phyloP scores from a whole-genome alignment of 2,797 vertebrate species.

The Cetoscarus ocellatus region DNA sequence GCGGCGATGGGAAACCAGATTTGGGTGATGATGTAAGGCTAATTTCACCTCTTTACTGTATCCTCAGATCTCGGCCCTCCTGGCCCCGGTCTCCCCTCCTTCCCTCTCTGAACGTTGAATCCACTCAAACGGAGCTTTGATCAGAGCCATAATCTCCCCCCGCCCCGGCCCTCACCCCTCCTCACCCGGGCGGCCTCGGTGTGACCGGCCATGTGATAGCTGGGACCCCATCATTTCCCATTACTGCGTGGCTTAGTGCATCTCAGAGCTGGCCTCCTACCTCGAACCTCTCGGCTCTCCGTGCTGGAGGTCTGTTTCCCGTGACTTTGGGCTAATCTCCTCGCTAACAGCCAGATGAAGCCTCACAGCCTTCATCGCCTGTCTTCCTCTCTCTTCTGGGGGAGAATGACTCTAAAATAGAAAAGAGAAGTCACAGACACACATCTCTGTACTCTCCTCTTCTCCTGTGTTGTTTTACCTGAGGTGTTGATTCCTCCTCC shows the following conservation, averaged over 20 bases:
- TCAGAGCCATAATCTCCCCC: slow-evolving; percentile 71
- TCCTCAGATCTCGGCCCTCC: slow-evolving; percentile 38
- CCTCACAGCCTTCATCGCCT: slow-evolving; percentile 41
- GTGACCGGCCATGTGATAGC: slow-evolving; percentile 75
- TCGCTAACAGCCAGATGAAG: slow-evolving; percentile 49
- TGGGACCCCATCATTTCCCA: slow-evolving; percentile 70
- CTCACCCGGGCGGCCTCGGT: slow-evolving; percentile 45
- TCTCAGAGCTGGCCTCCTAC: slow-evolving; percentile 67
- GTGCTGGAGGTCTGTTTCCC: slow-evolving; percentile 76
- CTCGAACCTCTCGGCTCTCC: slow-evolving; percentile 54
- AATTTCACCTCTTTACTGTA: slow-evolving; percentile 13
- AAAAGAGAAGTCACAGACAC: slow-evolving; percentile 22
- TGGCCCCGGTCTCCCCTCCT: slow-evolving; percentile 18
- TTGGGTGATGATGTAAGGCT: neutral
- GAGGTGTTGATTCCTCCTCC: neutral
- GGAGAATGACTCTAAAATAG: slow-evolving; percentile 8
- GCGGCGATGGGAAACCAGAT: slow-evolving; percentile 11
- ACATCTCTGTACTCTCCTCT: slow-evolving; percentile 1
- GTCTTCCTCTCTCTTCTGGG: neutral
- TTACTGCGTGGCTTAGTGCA: slow-evolving; percentile 70
- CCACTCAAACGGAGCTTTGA: slow-evolving; percentile 78
- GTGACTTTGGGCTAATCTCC: slow-evolving; percentile 74
- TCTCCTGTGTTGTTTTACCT: neutral
- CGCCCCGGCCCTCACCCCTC: slow-evolving; percentile 26
- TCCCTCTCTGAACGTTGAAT: slow-evolving; percentile 67